A percentile compares a stretch with the other conserved stretches of the same genome.
These are phyloP conservation scores for Chiroxiphia lanceolata DNA, from an alignment of 2,797 vertebrate species.

Conservation along the genomic window DNA sequence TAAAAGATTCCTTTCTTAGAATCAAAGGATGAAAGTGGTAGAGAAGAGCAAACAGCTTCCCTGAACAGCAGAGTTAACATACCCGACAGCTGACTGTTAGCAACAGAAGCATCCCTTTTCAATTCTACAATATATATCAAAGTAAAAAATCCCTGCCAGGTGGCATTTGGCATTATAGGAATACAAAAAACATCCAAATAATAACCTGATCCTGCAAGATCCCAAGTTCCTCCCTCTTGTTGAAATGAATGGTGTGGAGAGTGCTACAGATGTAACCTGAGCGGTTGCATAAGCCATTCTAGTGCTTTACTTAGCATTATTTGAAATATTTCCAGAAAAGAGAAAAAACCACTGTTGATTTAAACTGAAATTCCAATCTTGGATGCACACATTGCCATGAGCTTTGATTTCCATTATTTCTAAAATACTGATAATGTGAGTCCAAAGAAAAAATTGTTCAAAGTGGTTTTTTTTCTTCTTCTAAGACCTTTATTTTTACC, in stretches of 20 bases:
- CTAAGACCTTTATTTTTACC: neutral
- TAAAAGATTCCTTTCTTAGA: constrained; percentile 63
- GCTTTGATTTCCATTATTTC: neutral
- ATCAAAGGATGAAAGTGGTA: neutral
- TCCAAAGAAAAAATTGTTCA: neutral
- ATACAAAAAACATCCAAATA: neutral
- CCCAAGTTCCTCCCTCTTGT: neutral
- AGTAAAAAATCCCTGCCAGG: neutral
- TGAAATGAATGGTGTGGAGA: neutral
- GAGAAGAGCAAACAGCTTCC: neutral
- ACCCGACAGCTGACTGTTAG: neutral
- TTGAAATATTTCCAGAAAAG: neutral
- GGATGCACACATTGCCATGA: neutral
- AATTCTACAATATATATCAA: neutral
- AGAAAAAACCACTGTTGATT: neutral
- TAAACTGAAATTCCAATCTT: neutral
- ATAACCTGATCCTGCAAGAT: neutral
- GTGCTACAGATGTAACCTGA: neutral
- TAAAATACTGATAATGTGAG: neutral
- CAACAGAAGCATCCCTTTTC: neutral
- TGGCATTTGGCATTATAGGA: neutral
- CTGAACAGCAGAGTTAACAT: neutral
- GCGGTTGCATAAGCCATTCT: neutral
- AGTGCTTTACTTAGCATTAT: neutral
- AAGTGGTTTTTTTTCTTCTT: neutral